A percentile compares a stretch with the other conserved stretches of the same genome.
These are phyloP conservation scores for Propsilocerus akamusi DNA, from an alignment of 1,140 invertebrate species.

Conservation along the genomic window DNA sequence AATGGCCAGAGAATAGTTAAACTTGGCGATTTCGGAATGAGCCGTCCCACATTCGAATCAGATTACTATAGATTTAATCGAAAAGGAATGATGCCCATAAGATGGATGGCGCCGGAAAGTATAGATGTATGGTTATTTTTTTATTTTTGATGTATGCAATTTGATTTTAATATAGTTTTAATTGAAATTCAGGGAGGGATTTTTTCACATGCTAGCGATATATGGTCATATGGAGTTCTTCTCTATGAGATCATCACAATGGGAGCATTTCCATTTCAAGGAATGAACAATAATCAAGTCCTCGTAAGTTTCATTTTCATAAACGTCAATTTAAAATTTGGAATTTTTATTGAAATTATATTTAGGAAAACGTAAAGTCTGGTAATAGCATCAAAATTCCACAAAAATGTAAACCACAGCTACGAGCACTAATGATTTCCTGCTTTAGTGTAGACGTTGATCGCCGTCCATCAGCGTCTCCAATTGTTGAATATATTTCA, in stretches of 20 bases:
- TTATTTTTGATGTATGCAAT: neutral
- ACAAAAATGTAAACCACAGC: slow-evolving; percentile 45
- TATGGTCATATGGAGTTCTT: slow-evolving; percentile 73
- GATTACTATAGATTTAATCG: slow-evolving; percentile 78
- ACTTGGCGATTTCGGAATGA: slow-evolving; percentile 88
- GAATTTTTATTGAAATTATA: neutral
- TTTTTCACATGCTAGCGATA: slow-evolving; percentile 68
- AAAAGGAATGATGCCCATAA: slow-evolving; percentile 71
- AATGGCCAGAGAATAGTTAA: slow-evolving; percentile 66
- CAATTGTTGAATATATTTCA: slow-evolving; percentile 61
- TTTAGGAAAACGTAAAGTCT: slow-evolving; percentile 43
- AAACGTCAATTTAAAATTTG: neutral
- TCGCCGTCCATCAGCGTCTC: slow-evolving; percentile 49
- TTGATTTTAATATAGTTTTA: neutral
- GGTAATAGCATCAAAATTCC: slow-evolving; percentile 56
- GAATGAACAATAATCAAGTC: slow-evolving; percentile 67
- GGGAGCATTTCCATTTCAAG: slow-evolving; percentile 75
- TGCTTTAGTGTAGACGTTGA: slow-evolving; percentile 58
- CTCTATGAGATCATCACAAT: slow-evolving; percentile 74
- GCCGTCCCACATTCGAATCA: slow-evolving; percentile 66
- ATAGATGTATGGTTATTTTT: slow-evolving; percentile 27
- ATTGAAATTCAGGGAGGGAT: slow-evolving; percentile 35
- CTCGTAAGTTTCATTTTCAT: slow-evolving; percentile 17
- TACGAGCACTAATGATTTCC: slow-evolving; percentile 53
- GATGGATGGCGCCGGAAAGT: slow-evolving; percentile 86